phyloP scores from a whole-genome alignment of 2,888 invertebrate genomes.

The Pristionchus entomophagus region DNA sequence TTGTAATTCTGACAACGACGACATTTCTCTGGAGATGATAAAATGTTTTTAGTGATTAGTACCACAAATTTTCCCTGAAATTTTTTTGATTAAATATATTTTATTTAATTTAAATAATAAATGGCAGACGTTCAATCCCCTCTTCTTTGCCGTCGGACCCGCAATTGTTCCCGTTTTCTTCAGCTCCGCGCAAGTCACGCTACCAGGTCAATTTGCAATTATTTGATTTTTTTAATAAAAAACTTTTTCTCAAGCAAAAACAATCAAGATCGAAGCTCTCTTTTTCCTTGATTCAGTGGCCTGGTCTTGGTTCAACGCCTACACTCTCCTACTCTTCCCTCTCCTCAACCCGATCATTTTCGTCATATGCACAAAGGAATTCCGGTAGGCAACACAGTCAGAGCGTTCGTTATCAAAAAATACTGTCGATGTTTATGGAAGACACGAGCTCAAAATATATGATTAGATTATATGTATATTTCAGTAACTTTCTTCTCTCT shows the following conservation, averaged over 20 bases:
- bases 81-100: neutral
- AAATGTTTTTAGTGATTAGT: neutral
- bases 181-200: neutral
- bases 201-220: neutral
- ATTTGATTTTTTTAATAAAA: neutral
- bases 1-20: too few species aligned
- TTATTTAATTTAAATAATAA: too few species aligned
- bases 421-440: too few species aligned
- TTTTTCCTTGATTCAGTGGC: neutral
- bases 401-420: too few species aligned
- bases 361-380: constrained; percentile 35
- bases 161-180: neutral
- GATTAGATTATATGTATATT: too few species aligned
- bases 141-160: neutral
- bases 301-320: neutral
- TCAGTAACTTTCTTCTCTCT: neutral
- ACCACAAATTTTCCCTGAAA: neutral
- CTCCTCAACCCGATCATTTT: constrained; percentile 35
- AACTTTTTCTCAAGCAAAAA: neutral
- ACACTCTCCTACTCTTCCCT: neutral
- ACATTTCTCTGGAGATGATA: too few species aligned
- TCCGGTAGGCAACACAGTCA: too few species aligned
- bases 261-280: too few species aligned
- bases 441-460: too few species aligned
- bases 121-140: neutral